A percentile compares a stretch with the other conserved stretches of the same genome.
Evolutionary conservation across 2,888 invertebrate species (phyloP).

Genomic region (Schizotus pectinicornis): DNA sequence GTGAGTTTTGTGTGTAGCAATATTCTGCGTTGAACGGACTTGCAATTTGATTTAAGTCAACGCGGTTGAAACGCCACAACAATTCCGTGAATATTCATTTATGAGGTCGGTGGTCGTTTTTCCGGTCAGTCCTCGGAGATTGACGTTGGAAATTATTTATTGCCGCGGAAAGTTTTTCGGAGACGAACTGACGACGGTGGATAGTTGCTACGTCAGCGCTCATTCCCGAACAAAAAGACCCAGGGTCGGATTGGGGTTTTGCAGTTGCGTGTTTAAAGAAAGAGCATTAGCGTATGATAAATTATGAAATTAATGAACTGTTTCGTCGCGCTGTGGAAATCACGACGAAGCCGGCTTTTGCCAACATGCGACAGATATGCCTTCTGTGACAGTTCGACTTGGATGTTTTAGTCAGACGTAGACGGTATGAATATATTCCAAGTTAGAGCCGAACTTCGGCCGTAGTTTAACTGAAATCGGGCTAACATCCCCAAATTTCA

Average conservation of each 20-base stretch:
- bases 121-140: neutral
- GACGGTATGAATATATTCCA: conserved; percentile 37
- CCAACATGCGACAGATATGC: conserved; percentile 23
- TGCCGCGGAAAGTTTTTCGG: neutral
- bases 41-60: no score
- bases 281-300: conserved; percentile 30
- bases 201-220: conserved; percentile 8
- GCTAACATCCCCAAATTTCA: conserved; percentile 42
- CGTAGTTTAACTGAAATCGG: conserved; percentile 39
- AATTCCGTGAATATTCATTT: no score
- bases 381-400: conserved; percentile 26
- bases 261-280: conserved; percentile 27
- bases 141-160: conserved; percentile 9
- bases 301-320: conserved; percentile 32
- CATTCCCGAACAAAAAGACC: conserved; percentile 13
- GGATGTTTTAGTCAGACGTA: conserved; percentile 21
- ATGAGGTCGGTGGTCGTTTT: neutral
- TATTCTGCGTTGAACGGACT: no score
- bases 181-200: neutral
- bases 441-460: conserved; percentile 35
- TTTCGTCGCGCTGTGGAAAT: conserved; percentile 16
- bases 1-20: no score
- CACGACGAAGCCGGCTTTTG: conserved; percentile 2
- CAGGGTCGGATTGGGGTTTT: conserved; percentile 5
- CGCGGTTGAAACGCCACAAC: no score